phyloP scores from a whole-genome alignment of 2,113 vertebrate species.

The Calonectris borealis region DNA sequence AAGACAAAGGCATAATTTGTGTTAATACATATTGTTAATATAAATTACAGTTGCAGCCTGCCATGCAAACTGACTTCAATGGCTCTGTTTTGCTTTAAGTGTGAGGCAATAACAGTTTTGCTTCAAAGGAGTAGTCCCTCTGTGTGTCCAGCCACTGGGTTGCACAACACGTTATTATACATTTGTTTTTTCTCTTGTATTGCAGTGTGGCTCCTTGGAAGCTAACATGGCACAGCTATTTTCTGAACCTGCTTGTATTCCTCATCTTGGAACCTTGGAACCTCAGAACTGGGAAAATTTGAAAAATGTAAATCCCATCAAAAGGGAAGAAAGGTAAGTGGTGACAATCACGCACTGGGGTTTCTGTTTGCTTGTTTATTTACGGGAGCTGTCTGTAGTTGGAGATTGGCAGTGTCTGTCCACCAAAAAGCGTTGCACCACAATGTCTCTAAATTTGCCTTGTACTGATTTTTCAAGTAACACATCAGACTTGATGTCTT shows the following conservation, averaged over 20 bases:
- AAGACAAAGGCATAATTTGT: background rate
- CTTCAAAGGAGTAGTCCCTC: background rate
- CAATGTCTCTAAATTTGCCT: background rate
- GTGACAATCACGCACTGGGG: background rate
- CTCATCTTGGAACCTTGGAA: background rate
- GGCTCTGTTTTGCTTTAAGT: background rate
- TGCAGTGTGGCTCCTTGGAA: background rate
- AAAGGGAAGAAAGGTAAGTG: background rate
- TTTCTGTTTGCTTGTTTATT: background rate
- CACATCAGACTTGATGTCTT: background rate
- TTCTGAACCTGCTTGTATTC: background rate
- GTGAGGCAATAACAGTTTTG: background rate
- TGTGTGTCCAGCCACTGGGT: background rate
- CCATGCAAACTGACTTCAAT: background rate
- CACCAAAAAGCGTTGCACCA: background rate
- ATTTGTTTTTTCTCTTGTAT: background rate
- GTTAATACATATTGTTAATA: background rate
- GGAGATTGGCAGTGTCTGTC: background rate
- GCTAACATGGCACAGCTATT: background rate
- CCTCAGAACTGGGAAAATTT: background rate
- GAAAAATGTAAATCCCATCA: background rate
- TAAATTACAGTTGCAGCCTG: background rate
- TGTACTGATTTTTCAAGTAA: background rate
- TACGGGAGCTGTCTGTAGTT: background rate
- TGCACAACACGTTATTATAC: fast-evolving